Evolutionary conservation across 2,797 vertebrate species (phyloP), one percentile per base, ranked within the genome.

Genomic region (Pygocentrus nattereri): DNA sequence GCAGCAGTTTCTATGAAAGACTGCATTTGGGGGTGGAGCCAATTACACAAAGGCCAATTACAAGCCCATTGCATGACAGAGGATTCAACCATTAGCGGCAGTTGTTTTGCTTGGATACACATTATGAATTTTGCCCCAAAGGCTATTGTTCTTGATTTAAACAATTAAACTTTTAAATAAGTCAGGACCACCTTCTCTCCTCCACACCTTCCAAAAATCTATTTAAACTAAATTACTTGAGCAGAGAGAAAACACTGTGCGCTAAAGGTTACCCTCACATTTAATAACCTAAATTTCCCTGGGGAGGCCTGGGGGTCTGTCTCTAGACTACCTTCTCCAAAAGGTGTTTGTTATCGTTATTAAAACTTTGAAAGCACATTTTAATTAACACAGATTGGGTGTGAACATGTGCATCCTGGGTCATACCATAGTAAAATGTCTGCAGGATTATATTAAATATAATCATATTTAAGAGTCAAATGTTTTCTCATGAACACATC

Each of bases 331-430:
- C 23, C 31, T 67, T 79, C 65, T 85, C 85, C 88, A 68, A 74
- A 47, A 88, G 75, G 59, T 86, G 83, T 95, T 95, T 95, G 88
- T 93, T 91, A 91, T 92, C 89, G 91, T 91, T 94, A 93, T 92
- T 94, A 94, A 95, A 93, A 87, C 86, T 92, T 92, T 89, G 91
- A 88, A 74, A 74, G 78, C 83, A 85, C 89, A 91, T 93, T 93
- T 94, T 96, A 90, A 97, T 96, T 95, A 96, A 93, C 93, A 90
- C 85, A 91, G 88, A 88, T 94, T 92, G 92, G 92, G 82, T 93
- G 67, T 92, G 83, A 92, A 92, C 92, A 88, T 88, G 82, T 78
- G 88, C 88, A 87, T 92, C 94, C 82, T 67, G 68, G 93, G 93
- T n/a, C 23, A n/a, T 10, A 87, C 88, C 83, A 81, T 83, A 71